Evolutionary conservation across 2,888 invertebrate species (phyloP), one percentile per base, ranked within the genome.

Genomic region (Pyrrhosoma nymphula): DNA sequence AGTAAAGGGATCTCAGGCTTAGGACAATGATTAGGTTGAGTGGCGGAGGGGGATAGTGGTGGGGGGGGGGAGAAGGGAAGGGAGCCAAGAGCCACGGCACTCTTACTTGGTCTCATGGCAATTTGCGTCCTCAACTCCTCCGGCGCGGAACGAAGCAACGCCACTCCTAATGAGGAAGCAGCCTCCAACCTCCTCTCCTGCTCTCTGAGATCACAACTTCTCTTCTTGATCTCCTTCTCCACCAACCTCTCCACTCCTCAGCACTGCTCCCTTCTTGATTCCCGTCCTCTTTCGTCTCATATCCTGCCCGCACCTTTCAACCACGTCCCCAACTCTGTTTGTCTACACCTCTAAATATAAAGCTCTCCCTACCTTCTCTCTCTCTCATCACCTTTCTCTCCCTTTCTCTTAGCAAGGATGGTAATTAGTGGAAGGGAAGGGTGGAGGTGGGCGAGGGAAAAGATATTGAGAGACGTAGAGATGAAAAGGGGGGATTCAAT

Each of bases 101-200:
- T 93, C 91, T 60, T 60, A 16, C 60, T 91, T 63, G 63, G 91
- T 91, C 93, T 93, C 93, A 69, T 93, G 93, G 93, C 93, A 93
- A 93, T 93, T 93, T 69, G 93, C 93, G 69, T 93, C 93, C 93
- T 91, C 63, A 63, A 91, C 91, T 91, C 63, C 91, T 93, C 55
- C 69, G 93, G 93, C 63, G 93, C 93, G 69, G 93, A 93, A 93
- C 93, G 91, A 91, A 91, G 91, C 91, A 91, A 91, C 91, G 69
- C 69, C 93, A 93, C 69, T 93, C 93, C 93, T 93, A 93, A 93
- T 93, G 69, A 93, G 93, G 93, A 93, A 63, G n/a, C 63, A 93
- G 93, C 47, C 93, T 93, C 91, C 18, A 14, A 30, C 30, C 75
- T 47, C 26, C 35, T 16, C 35, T 35, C 30, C 69, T n/a, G 6